A percentile compares a stretch with the other conserved stretches of the same genome.
Evolutionary conservation across 2,797 vertebrate species (phyloP).

Genomic region (Sebastes matsubarae): DNA sequence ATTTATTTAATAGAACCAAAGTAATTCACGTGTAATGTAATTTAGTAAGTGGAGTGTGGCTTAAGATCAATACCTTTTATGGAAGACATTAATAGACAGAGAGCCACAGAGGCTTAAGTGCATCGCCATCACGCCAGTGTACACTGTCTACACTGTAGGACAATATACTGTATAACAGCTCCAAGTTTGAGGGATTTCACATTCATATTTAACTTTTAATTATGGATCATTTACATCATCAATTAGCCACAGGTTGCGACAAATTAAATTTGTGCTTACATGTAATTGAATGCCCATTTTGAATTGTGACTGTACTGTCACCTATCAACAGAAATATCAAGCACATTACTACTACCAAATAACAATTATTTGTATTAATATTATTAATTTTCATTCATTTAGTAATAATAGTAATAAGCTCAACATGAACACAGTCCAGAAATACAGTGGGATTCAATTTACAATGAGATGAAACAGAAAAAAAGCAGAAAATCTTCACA

Average conservation of each 20-base stretch:
- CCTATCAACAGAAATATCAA: background rate
- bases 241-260: background rate
- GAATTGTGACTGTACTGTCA: no score
- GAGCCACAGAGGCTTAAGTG: slow-evolving; percentile 36
- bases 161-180: background rate
- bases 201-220: background rate
- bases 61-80: slow-evolving; percentile 61
- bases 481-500: background rate
- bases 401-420: background rate
- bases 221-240: background rate
- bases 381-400: no score
- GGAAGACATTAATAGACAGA: slow-evolving; percentile 39
- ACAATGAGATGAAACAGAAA: background rate
- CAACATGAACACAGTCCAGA: background rate
- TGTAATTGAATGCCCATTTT: background rate
- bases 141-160: background rate
- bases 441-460: background rate
- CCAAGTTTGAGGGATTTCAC: background rate
- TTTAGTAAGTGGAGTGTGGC: slow-evolving; percentile 44
- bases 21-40: slow-evolving; percentile 53
- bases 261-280: background rate
- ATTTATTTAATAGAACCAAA: slow-evolving; percentile 34
- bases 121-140: slow-evolving; percentile 1
- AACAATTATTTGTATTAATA: background rate
- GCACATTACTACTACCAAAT: background rate